Base-by-base conservation (phyloP, 2,888 invertebrate species). In the Andrena praecox region DNA sequence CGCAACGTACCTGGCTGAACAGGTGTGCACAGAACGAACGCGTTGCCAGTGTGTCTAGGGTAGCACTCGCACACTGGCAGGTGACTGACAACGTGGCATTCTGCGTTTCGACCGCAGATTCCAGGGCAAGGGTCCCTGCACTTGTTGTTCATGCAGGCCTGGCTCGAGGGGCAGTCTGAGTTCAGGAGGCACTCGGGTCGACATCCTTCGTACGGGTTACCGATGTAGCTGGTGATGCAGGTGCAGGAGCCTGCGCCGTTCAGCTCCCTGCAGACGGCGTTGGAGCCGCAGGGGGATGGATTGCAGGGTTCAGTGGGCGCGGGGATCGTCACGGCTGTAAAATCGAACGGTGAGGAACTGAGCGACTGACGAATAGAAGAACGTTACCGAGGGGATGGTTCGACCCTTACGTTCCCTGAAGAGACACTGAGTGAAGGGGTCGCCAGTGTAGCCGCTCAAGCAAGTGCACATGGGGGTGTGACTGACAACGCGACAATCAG, bases 51-150 rank as follows among this genome's bases (percentile, higher is more conserved):
- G 87, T 95, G 96, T 67, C 96, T 96, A 35, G 94, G 87, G 20
- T 94, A 91, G 87, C 96, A 96, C 77, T 94, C 95, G 90, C 97
- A 97, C 10, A 95, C 94, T 5, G 96, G 96, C 79, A 96, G 92
- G 89, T 96, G 96, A 87, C 96, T 94, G 12, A 94, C 90, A 31
- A 95, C 94, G 80, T 94, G 93, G 82, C 95, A 95, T 48, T 93
- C 91, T 0, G 94, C 93, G 86, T 94, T 94, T 60, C 95, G 93
- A 24, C 97, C 98, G 91, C 98, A 98, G 69, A 97, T 97, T 63
- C 97, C 97, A 79, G 96, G 96, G 92, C 98, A 98, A 74, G 98
- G 98, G 93, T 96, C 97, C 90, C 95, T 95, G 93, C 98, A 98
- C 93, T 96, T 96, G 93, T 97, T 96, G 90, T 96, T 96, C 87